Percentiles rank a stretch among this genome's conserved stretches.
Evolutionary conservation across 64 coral and sea anemone genomes (phyloP).

Genomic region (Porites lutea): DNA sequence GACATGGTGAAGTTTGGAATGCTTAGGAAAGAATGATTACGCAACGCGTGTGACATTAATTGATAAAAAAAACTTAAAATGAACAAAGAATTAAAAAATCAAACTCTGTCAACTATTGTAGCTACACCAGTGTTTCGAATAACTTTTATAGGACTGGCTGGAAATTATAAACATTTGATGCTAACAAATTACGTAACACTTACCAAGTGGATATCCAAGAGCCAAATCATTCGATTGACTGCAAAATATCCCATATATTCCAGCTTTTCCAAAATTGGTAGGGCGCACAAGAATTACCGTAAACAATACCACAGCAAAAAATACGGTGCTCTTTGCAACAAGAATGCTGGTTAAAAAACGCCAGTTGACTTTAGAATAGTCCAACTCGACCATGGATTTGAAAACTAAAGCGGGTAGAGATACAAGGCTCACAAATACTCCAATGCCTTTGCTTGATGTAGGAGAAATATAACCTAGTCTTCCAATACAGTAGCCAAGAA

Average conservation of each 20-base stretch:
- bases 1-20: too few species aligned
- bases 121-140: too few species aligned
- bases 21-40: too few species aligned
- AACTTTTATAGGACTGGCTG: too few species aligned
- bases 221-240: conserved; percentile 95
- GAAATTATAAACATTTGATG: too few species aligned
- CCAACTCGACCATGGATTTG: conserved; percentile 77
- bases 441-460: conserved; percentile 81
- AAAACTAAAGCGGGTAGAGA: conserved; percentile 83
- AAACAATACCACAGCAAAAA: conserved; percentile 68
- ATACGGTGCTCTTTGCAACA: conserved; percentile 81
- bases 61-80: too few species aligned
- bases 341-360: conserved; percentile 76
- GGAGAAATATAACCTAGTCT: conserved; percentile 83
- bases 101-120: too few species aligned
- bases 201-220: conserved; percentile 84
- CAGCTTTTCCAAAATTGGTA: conserved; percentile 84
- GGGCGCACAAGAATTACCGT: conserved; percentile 69
- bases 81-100: too few species aligned
- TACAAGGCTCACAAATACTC: conserved; percentile 67
- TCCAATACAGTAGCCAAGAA: conserved; percentile 87
- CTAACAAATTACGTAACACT: conserved; percentile 25
- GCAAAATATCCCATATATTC: conserved; percentile 85
- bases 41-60: too few species aligned
- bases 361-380: conserved; percentile 88